Percentiles rank a stretch among this genome's conserved stretches.
Conservation (phyloP, 2,797 vertebrate species). For the Periparus ater region DNA sequence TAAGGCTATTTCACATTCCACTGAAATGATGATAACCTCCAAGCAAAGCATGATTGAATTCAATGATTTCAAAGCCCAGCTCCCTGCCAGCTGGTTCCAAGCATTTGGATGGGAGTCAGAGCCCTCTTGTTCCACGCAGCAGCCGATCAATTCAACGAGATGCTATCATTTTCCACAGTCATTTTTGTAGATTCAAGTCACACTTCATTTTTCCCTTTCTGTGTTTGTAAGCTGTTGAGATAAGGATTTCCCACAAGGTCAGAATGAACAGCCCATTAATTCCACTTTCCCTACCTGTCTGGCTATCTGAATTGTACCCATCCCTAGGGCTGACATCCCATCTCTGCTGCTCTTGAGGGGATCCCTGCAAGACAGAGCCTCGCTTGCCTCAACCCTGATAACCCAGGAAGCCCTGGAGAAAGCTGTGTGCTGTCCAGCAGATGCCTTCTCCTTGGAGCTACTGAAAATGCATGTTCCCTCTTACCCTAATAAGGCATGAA, state of each 20-base stretch:
- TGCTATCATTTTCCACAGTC: not conserved
- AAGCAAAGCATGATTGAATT: not conserved
- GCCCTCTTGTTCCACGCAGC: not conserved
- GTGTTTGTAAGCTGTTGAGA: not conserved
- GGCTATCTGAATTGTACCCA: not conserved
- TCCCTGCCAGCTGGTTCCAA: not conserved
- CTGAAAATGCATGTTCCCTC: not conserved
- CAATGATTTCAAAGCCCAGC: not conserved
- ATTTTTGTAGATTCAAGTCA: not conserved
- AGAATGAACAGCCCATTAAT: not conserved
- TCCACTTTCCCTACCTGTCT: not conserved
- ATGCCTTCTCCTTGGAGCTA: not conserved
- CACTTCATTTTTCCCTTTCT: not conserved
- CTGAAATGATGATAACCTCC: not conserved
- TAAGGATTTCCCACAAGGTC: not conserved
- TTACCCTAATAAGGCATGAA: slow-evolving; percentile 55
- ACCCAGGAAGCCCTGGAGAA: not conserved
- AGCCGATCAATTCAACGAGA: not conserved
- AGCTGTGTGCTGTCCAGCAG: not conserved
- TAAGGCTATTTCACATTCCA: slow-evolving; percentile 37
- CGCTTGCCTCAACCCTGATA: not conserved
- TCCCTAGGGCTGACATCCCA: not conserved
- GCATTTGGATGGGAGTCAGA: not conserved
- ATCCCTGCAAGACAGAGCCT: not conserved
- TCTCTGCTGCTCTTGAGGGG: not conserved